A percentile compares a stretch with the other conserved stretches of the same genome.
Evolutionary conservation across 2,888 invertebrate species (phyloP).

Genomic region (Eupithecia subumbrata): DNA sequence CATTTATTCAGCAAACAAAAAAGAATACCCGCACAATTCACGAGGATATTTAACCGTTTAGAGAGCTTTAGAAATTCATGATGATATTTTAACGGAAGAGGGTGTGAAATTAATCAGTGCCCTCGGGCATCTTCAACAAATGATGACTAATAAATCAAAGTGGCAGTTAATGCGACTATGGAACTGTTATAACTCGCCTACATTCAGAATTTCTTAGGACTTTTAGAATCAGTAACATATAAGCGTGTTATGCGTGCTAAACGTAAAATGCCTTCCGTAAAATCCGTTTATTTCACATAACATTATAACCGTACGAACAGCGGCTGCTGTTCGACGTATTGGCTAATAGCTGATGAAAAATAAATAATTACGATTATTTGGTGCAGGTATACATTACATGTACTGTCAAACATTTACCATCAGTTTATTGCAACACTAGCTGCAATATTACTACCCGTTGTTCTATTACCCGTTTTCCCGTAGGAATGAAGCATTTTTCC

Average conservation of each 20-base stretch:
- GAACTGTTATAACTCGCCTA: not conserved
- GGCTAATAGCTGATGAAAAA: too few relatives aligned
- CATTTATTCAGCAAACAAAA: not conserved
- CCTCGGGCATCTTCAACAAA: not conserved
- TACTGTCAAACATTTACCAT: too few relatives aligned
- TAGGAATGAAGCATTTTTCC: too few relatives aligned
- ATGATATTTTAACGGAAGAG: not conserved
- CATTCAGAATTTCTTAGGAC: not conserved
- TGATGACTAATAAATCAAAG: not conserved
- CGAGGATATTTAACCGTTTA: not conserved
- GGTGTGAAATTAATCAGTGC: not conserved
- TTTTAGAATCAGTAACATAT: not conserved
- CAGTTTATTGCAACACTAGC: too few relatives aligned
- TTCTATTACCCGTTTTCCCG: too few relatives aligned
- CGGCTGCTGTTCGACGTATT: too few relatives aligned
- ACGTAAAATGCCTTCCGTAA: not conserved
- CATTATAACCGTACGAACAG: not conserved
- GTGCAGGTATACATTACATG: too few relatives aligned
- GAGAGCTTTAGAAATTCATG: slow-evolving; percentile 7
- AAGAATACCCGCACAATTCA: not conserved
- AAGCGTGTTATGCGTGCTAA: not conserved
- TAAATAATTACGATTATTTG: too few relatives aligned
- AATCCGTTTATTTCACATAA: not conserved
- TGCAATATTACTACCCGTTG: too few relatives aligned
- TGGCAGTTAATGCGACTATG: not conserved